Evolutionary conservation across 2,113 vertebrate species (phyloP).

Genomic region (Toxotes chatareus): DNA sequence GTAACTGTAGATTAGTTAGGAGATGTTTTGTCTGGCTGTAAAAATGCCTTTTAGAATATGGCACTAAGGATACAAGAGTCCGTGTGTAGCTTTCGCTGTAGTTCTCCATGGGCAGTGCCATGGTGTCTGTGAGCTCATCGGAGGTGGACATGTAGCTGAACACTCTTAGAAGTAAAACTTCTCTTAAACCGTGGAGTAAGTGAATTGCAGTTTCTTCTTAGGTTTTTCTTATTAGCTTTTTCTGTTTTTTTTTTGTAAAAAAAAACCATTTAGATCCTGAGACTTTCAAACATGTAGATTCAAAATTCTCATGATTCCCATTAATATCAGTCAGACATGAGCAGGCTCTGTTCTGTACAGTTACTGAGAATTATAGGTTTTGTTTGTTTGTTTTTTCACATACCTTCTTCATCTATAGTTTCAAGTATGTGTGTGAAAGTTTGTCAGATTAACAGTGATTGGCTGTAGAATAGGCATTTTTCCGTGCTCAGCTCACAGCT

Average conservation of each 20-base stretch:
- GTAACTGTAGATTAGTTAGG: neutral
- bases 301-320: neutral
- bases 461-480: neutral
- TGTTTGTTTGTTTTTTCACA: no score
- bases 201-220: neutral
- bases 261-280: neutral
- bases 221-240: neutral
- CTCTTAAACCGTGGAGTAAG: neutral
- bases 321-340: constrained; percentile 1
- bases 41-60: constrained; percentile 4
- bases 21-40: neutral
- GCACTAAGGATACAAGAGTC: constrained; percentile 8
- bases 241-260: neutral
- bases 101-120: neutral
- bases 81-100: neutral
- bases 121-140: neutral
- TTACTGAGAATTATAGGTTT: neutral
- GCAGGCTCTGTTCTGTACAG: neutral
- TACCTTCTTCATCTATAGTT: neutral
- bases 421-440: neutral
- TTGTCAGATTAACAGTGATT: neutral
- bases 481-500: neutral
- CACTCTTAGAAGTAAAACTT: neutral
- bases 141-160: no score
- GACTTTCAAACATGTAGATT: neutral